Evolutionary conservation across 2,888 invertebrate species (phyloP).

Genomic region (Cabera pusaria): DNA sequence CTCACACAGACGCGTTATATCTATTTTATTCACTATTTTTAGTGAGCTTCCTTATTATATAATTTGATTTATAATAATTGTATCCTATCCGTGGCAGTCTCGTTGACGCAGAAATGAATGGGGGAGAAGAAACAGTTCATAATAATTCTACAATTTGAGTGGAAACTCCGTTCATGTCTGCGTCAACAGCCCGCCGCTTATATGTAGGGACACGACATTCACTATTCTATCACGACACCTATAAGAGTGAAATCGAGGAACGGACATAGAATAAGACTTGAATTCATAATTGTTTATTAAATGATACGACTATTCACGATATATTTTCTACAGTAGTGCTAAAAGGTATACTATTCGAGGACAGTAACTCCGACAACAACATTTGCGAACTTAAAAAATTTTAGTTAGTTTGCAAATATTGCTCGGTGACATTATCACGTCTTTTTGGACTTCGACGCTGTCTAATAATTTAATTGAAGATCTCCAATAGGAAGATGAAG

Average conservation of each 20-base stretch:
- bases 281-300: slow-evolving; percentile 60
- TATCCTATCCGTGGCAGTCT: slow-evolving; percentile 40
- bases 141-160: slow-evolving; percentile 8
- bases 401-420: slow-evolving; percentile 19
- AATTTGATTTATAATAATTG: slow-evolving; percentile 48
- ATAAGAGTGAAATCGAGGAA: slow-evolving; percentile 81
- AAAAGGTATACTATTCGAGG: slow-evolving; percentile 44
- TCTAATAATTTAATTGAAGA: slow-evolving; percentile 22
- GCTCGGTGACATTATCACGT: slow-evolving; percentile 19
- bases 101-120: slow-evolving; percentile 24
- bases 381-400: slow-evolving; percentile 5
- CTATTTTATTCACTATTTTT: slow-evolving; percentile 51
- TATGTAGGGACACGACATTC: slow-evolving; percentile 74
- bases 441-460: slow-evolving; percentile 29
- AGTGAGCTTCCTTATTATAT: slow-evolving; percentile 72
- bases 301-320: slow-evolving; percentile 59
- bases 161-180: slow-evolving; percentile 23
- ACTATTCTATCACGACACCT: slow-evolving; percentile 81
- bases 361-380: slow-evolving; percentile 25
- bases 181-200: slow-evolving; percentile 34
- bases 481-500: slow-evolving; percentile 33
- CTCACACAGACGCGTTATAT: slow-evolving; percentile 59
- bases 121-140: slow-evolving; percentile 22
- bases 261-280: slow-evolving; percentile 77
- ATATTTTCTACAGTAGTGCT: slow-evolving; percentile 55